A percentile compares a stretch with the other conserved stretches of the same genome.
These are phyloP conservation scores for Cranoglanis bouderius DNA, from an alignment of 2,113 vertebrate species.

Conservation along the genomic window DNA sequence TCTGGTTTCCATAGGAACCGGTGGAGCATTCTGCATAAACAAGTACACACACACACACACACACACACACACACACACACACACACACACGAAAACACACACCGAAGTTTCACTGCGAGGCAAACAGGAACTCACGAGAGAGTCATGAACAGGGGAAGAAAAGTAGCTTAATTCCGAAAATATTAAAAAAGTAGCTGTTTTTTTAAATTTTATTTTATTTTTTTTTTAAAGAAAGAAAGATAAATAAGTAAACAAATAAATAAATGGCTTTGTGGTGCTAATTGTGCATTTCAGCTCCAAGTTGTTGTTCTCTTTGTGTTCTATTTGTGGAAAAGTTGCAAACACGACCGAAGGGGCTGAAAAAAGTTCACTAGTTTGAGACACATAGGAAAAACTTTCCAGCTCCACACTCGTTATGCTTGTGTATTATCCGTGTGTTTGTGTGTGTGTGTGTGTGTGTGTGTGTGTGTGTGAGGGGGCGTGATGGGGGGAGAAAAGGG, in stretches of 20 bases:
- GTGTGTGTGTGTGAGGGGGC: neutral
- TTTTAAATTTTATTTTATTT: too few relatives aligned
- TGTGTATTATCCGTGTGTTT: neutral
- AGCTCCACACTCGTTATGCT: too few relatives aligned
- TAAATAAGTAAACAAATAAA: slow-evolving; percentile 7
- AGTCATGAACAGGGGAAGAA: neutral
- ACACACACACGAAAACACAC: slow-evolving; percentile 18
- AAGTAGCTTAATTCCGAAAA: slow-evolving; percentile 32
- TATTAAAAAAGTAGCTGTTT: neutral
- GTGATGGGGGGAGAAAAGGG: neutral
- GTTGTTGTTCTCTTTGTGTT: slow-evolving; percentile 37
- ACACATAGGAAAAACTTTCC: neutral
- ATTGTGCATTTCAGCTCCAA: slow-evolving; percentile 50
- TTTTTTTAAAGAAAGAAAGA: neutral
- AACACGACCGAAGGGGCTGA: slow-evolving; percentile 38
- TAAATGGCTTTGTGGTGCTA: slow-evolving; percentile 30
- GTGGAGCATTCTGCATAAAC: slow-evolving; percentile 34
- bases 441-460: neutral
- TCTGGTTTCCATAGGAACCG: slow-evolving; percentile 52
- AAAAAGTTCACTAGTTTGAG: neutral
- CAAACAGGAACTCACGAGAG: slow-evolving; percentile 23
- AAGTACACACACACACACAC: neutral
- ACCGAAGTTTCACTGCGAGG: slow-evolving; percentile 38
- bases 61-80: slow-evolving; percentile 19
- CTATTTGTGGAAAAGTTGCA: slow-evolving; percentile 44